phyloP scores from a whole-genome alignment of 2,888 invertebrate genomes.

The Drosophila nr. fundita region DNA sequence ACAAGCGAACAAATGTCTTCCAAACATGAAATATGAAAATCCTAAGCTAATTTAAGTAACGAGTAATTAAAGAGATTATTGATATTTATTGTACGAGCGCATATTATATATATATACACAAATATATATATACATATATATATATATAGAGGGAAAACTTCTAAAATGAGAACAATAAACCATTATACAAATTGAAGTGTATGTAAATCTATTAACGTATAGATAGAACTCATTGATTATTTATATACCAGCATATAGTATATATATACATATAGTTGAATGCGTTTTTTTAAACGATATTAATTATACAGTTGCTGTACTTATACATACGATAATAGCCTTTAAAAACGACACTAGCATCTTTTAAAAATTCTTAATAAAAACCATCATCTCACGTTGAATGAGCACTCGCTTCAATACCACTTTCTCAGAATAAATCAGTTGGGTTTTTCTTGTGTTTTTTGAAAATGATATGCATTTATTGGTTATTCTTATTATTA shows the following conservation, averaged over 20 bases:
- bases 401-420: background rate
- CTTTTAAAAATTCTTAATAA: constrained; percentile 76
- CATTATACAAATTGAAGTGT: constrained; percentile 65
- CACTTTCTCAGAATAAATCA: background rate
- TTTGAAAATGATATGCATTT: constrained; percentile 48
- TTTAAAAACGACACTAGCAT: constrained; percentile 74
- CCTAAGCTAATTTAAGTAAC: constrained; percentile 60
- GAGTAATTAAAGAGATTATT: constrained; percentile 51
- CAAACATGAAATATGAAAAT: constrained; percentile 61
- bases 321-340: constrained; percentile 71
- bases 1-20: constrained; percentile 81
- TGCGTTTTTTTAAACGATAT: constrained; percentile 72
- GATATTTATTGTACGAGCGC: constrained; percentile 67
- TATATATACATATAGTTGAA: constrained; percentile 66
- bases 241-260: constrained; percentile 57
- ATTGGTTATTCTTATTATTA: constrained; percentile 49
- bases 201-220: constrained; percentile 62
- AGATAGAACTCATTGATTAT: constrained; percentile 79
- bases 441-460: background rate
- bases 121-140: constrained; percentile 18
- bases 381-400: constrained; percentile 76
- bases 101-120: constrained; percentile 42
- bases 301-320: constrained; percentile 76
- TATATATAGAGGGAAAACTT: constrained; percentile 43
- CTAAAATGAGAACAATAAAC: constrained; percentile 46